Percentiles rank a stretch among this genome's conserved stretches.
Conservation (phyloP, 2,888 invertebrate species). For the Ellobium chinense region DNA sequence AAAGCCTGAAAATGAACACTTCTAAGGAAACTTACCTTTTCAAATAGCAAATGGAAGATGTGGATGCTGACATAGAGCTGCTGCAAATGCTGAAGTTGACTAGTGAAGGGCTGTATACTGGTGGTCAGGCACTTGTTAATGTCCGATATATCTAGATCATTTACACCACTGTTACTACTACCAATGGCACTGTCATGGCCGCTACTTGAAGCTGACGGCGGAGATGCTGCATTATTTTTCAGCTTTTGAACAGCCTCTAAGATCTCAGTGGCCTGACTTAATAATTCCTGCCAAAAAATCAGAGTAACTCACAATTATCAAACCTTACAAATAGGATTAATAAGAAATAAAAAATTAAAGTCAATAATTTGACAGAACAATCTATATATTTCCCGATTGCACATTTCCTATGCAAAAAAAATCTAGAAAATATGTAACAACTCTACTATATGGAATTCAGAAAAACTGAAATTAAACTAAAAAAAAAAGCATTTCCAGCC, state of each 20-base stretch:
- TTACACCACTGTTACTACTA: not conserved
- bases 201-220: not conserved
- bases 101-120: constrained; percentile 63
- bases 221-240: constrained; percentile 25
- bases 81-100: constrained; percentile 62
- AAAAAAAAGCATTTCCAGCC: too few relatives aligned
- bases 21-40: too few relatives aligned
- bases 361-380: too few relatives aligned
- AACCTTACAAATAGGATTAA: too few relatives aligned
- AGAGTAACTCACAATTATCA: too few relatives aligned
- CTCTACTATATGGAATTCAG: too few relatives aligned
- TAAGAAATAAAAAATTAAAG: too few relatives aligned
- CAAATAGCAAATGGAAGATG: constrained; percentile 63
- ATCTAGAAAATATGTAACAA: too few relatives aligned
- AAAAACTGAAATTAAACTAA: too few relatives aligned
- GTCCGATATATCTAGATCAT: constrained; percentile 45
- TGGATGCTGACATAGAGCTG: constrained; percentile 63
- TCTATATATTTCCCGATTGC: too few relatives aligned
- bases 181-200: constrained; percentile 3
- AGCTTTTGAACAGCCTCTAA: constrained; percentile 59
- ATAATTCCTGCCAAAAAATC: constrained; percentile 56
- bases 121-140: constrained; percentile 60
- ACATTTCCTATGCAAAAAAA: too few relatives aligned
- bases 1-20: too few relatives aligned
- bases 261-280: constrained; percentile 63